phyloP scores from a whole-genome alignment of 1,140 invertebrate genomes.

The Dolichoris vasculosae region DNA sequence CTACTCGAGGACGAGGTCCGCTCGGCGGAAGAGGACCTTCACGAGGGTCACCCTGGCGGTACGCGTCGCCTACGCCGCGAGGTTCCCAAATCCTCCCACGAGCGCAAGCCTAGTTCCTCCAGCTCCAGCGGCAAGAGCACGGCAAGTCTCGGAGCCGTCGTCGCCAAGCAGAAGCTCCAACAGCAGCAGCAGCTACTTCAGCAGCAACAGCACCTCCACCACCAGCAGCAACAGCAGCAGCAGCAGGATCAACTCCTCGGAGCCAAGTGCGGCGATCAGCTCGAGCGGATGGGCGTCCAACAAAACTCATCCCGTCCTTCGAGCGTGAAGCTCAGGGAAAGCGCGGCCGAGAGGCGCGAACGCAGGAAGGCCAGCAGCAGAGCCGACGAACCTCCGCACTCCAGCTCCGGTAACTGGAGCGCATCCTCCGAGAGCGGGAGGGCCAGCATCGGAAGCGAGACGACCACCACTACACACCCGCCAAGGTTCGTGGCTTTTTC shows the following conservation, averaged over 20 bases:
- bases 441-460: constrained; percentile 87
- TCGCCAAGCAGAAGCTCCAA: constrained; percentile 65
- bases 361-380: constrained; percentile 72
- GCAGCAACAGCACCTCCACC: no score
- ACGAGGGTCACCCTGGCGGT: constrained; percentile 66
- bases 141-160: constrained; percentile 73
- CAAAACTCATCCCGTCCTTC: constrained; percentile 54
- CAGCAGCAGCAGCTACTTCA: background rate
- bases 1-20: constrained; percentile 61
- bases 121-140: constrained; percentile 75
- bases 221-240: background rate
- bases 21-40: constrained; percentile 1
- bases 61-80: constrained; percentile 76
- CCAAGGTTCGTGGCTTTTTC: constrained; percentile 72
- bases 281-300: no score
- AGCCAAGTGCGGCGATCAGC: background rate
- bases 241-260: background rate
- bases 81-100: constrained; percentile 76
- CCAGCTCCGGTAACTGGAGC: constrained; percentile 95
- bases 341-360: constrained; percentile 79
- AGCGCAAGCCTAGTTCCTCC: constrained; percentile 85
- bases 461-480: constrained; percentile 83
- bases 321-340: constrained; percentile 82
- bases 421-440: constrained; percentile 91
- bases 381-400: constrained; percentile 84